Base-by-base conservation (phyloP, 2,113 vertebrate species). In the Lichenostomus cassidix region DNA sequence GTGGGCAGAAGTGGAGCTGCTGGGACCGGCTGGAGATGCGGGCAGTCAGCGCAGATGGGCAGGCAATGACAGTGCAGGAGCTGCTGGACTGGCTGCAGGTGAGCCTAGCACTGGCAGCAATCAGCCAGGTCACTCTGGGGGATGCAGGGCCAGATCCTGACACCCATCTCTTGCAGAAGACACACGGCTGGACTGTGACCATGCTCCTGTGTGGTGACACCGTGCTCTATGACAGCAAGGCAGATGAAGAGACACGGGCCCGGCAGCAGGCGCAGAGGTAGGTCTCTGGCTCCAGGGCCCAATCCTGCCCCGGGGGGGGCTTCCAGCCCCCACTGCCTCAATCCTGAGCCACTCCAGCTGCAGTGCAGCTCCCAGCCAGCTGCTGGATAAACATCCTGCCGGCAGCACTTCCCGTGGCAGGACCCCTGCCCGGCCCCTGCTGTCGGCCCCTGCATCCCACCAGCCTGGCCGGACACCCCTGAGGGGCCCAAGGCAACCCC, bases 21-120 rank as follows among this genome's bases (percentile, higher is more conserved):
- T 99, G 99, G 98, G 96, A 98, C 83, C 89, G 95, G 73, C 97
- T 99, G 95, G 97, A 96, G 52, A 94, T 99, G 80, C 87, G 67
- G 42, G 98, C 98, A 63, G 93, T 96, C 29, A 4, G 80, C 4
- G 11, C 95, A 17, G 94, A 96, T 7, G 94, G 97, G 77, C 97
- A 98, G 81, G 98, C 98, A 82, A 97, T 98, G 98, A 99, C 97
- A 7, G 97, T 99, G 97, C 94, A 95, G 79, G 98, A 97, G 15
- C 97, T 99, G 91, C 80, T 99, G 90, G 94, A 96, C 91, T 76
- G 98, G 95, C 92, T 99, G 76, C 97, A 98, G 99, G 99, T 99
- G 81, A 96, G 76, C 27, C 15, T 11, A 33, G 55, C 0, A 0
- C 4, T 5, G 42, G 27, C 58, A 73, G 53, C 25, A 17, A n/a